Percentiles rank a stretch among this genome's conserved stretches.
Conservation (phyloP, 2,113 vertebrate genomes). For the Tyto alba region DNA sequence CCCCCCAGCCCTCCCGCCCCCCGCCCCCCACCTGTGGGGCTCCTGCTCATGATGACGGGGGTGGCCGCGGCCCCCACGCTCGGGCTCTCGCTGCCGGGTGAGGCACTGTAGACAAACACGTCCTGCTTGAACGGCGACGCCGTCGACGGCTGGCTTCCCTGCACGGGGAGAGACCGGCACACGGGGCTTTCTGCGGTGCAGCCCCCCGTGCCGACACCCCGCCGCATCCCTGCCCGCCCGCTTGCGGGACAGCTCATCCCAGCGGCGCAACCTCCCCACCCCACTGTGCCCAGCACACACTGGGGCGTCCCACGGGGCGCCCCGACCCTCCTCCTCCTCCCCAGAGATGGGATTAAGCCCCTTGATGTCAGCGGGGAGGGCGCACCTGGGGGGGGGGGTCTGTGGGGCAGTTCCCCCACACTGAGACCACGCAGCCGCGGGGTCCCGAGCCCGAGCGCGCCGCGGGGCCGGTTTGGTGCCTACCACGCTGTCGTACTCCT, state of each 20-base stretch:
- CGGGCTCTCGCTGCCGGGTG: slow-evolving; percentile 73
- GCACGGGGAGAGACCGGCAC: neutral
- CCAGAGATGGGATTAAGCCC: accelerated
- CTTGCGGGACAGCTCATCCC: accelerated
- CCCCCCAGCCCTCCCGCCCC: too few relatives aligned
- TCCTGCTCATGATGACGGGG: slow-evolving; percentile 86
- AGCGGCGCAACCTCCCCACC: accelerated
- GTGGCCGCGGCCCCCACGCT: slow-evolving; percentile 64
- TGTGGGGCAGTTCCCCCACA: accelerated
- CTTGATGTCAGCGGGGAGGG: accelerated
- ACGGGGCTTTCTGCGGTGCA: too few relatives aligned
- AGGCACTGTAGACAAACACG: slow-evolving; percentile 79
- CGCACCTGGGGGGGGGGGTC: neutral
- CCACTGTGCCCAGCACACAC: accelerated
- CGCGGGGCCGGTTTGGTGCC: neutral
- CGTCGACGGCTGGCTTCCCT: slow-evolving; percentile 80
- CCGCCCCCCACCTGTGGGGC: slow-evolving; percentile 82
- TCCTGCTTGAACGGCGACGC: slow-evolving; percentile 80
- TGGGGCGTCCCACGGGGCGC: neutral
- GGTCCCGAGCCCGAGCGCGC: accelerated
- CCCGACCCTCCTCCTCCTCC: neutral
- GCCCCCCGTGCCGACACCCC: too few relatives aligned
- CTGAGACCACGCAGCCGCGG: neutral
- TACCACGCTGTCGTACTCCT: slow-evolving; percentile 83
- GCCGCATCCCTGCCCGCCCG: accelerated